Conservation (phyloP, 2,888 invertebrate species). For the Steinernema scapterisci region DNA sequence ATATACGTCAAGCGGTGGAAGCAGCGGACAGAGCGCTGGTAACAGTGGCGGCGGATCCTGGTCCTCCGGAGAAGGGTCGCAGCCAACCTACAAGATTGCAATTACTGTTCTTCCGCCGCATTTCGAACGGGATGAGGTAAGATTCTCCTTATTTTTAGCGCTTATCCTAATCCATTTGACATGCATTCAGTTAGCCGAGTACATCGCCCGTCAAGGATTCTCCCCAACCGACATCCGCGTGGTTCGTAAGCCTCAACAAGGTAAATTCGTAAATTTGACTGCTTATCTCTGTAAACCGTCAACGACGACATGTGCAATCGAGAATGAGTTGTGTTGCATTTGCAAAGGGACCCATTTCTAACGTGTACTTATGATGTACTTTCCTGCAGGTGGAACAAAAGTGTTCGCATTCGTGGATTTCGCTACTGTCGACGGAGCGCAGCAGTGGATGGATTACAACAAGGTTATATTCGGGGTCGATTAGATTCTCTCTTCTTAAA, state of each 20-base stretch:
- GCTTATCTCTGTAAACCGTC: no score
- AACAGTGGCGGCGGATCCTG: background rate
- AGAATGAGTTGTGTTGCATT: no score
- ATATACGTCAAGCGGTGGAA: no score
- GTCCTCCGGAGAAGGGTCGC: background rate
- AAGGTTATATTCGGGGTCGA: conserved; percentile 73
- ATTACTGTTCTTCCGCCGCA: conserved; percentile 39
- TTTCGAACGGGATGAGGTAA: conserved; percentile 42
- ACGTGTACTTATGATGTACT: conserved; percentile 3
- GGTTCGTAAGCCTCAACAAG: conserved; percentile 38
- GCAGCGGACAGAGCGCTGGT: background rate
- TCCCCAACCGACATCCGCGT: conserved; percentile 46
- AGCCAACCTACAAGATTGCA: conserved; percentile 39
- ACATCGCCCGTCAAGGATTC: conserved; percentile 45
- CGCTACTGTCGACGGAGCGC: conserved; percentile 83
- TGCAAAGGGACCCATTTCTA: background rate
- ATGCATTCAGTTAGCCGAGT: conserved; percentile 41
- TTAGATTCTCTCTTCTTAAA: background rate
- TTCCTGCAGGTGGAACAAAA: conserved; percentile 78
- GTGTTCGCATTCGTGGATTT: conserved; percentile 93
- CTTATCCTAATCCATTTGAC: background rate
- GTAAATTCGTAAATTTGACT: background rate
- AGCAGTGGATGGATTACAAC: conserved; percentile 88
- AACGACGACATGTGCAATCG: no score
- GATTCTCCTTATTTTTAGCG: background rate